Base-by-base conservation (phyloP, 2,797 vertebrate species). In the Acridotheres tristis region DNA sequence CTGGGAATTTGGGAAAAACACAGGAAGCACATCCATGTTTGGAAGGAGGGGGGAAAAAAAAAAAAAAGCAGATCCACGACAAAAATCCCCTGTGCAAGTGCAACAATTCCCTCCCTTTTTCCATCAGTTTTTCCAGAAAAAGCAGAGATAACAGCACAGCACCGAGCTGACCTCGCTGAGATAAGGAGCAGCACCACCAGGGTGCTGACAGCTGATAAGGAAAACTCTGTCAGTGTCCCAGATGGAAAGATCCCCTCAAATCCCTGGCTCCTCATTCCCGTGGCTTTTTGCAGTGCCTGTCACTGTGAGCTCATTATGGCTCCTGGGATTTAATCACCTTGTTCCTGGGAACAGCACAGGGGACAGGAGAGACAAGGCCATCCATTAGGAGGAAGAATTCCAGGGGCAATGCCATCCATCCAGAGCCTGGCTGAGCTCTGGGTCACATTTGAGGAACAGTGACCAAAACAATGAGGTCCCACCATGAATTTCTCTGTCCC, bases 141-240 rank as follows among this genome's bases (percentile, higher is more conserved):
- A 55, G 10, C 4, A 14, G 48, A 67, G 84, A 75, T 67, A 75
- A 36, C 4, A 20, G 80, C 27, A 5, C 65, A 40, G 81, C 57
- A 63, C 9, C 9, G 9, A 51, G 12, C 68, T 18, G 43, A 7
- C 25, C 8, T 30, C 1, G 67, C 38, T 54, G 62, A 83, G 89
- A 77, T 59, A 92, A 84, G 81, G 62, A 58, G n/a, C 61, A 13
- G 0, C n/a, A 50, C 9, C 15, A 21, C 0, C 7, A 54, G 84
- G 84, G 78, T 48, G 83, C 32, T 77, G 80, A 74, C 68, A 73
- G 65, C 67, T 55, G 83, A 79, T 79, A 63, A 88, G 65, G 26
- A 17, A 45, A 71, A 45, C 73, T 57, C 29, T 40, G 53, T 30
- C 74, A 25, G 53, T 1, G 20, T 51, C 87, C 45, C 40, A 80